Conservation (phyloP, 2,113 vertebrate genomes). For the Salvator merianae region DNA sequence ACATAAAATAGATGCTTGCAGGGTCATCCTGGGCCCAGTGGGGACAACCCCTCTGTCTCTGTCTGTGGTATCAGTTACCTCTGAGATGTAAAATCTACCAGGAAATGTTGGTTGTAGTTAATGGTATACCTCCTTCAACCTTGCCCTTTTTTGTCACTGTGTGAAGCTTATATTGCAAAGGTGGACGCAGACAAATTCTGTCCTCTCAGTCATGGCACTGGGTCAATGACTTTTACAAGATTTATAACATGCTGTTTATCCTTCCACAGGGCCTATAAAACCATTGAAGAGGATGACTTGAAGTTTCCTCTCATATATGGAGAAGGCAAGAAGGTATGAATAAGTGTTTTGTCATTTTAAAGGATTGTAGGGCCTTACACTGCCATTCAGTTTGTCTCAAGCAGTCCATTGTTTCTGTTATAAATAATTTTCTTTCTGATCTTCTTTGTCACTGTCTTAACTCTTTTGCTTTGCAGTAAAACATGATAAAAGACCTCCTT, state of each 20-base stretch:
- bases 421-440: too few species aligned
- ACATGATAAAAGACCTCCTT: too few species aligned
- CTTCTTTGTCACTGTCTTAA: too few species aligned
- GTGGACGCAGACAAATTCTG: background rate
- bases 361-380: slow-evolving; percentile 32
- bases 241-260: slow-evolving; percentile 67
- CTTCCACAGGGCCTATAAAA: slow-evolving; percentile 86
- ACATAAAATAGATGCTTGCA: too few species aligned
- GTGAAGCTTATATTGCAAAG: background rate
- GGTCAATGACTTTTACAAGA: slow-evolving; percentile 63
- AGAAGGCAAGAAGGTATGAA: slow-evolving; percentile 90
- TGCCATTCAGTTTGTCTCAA: slow-evolving; percentile 13
- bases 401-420: slow-evolving; percentile 45
- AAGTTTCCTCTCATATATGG: slow-evolving; percentile 87
- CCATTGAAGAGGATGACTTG: slow-evolving; percentile 87
- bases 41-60: too few species aligned
- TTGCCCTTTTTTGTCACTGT: too few species aligned
- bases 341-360: background rate
- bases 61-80: too few species aligned
- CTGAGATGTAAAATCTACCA: too few species aligned
- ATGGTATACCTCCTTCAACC: too few species aligned
- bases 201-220: slow-evolving; percentile 44
- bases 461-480: too few species aligned
- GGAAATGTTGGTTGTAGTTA: too few species aligned
- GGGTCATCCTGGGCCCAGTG: too few species aligned